Conservation (phyloP, 2,797 vertebrate species). For the Neosilurus hyrtlii region DNA sequence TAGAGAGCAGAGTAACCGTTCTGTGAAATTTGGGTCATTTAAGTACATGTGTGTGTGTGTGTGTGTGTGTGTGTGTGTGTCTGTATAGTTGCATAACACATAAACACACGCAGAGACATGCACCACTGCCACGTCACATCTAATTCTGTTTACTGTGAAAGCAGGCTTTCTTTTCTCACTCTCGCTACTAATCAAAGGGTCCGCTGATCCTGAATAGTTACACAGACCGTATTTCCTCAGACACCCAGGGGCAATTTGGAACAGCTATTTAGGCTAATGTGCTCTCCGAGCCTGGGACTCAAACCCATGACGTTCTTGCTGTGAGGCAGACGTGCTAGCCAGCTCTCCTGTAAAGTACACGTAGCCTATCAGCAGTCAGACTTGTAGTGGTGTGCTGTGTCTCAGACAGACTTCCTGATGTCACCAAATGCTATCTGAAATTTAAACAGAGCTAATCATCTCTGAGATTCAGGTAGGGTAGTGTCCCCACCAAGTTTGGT, state of each 20-base stretch:
- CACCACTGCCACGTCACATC: background rate
- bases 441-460: background rate
- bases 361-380: background rate
- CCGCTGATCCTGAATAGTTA: background rate
- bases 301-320: too few species aligned
- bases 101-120: background rate
- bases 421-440: background rate
- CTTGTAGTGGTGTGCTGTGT: background rate
- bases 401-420: background rate
- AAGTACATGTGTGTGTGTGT: constrained; percentile 2
- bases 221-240: background rate
- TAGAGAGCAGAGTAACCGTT: background rate
- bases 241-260: too few species aligned
- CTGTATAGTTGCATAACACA: background rate
- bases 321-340: too few species aligned
- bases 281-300: too few species aligned
- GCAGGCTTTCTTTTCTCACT: background rate
- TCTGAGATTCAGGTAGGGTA: too few species aligned
- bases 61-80: background rate
- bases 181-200: background rate
- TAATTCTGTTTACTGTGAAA: background rate
- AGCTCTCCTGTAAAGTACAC: too few species aligned
- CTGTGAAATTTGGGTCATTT: background rate
- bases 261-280: too few species aligned
- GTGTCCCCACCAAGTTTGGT: too few species aligned